Evolutionary conservation across 2,113 vertebrate species (phyloP).

Genomic region (Leptodactylus fuscus): DNA sequence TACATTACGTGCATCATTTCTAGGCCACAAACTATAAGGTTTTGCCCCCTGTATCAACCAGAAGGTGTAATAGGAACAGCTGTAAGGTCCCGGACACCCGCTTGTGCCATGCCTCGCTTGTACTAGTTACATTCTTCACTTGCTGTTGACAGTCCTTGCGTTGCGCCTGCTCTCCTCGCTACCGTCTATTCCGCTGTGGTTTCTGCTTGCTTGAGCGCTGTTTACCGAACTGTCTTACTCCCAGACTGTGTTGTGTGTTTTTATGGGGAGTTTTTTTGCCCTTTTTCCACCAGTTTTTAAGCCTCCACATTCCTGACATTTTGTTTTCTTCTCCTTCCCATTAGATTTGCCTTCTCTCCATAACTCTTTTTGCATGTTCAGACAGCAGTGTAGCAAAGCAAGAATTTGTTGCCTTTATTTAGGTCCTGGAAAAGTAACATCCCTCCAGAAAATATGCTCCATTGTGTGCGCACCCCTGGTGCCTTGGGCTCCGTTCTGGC

Average conservation of each 20-base stretch:
- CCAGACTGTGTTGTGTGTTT: too few relatives aligned
- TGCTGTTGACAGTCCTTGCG: too few relatives aligned
- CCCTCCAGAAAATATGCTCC: background rate
- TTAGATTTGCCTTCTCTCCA: background rate
- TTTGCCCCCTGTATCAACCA: too few relatives aligned
- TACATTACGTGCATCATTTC: too few relatives aligned
- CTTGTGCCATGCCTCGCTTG: too few relatives aligned
- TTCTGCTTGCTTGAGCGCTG: background rate
- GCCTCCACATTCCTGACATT: constrained; percentile 21
- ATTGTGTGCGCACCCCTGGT: background rate
- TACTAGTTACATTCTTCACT: too few relatives aligned
- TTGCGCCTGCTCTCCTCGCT: background rate
- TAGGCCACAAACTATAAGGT: too few relatives aligned
- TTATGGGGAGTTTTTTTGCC: too few relatives aligned
- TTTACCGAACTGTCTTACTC: background rate
- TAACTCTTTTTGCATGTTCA: constrained; percentile 32
- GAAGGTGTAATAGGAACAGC: too few relatives aligned
- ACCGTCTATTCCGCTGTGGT: background rate
- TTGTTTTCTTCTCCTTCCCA: constrained; percentile 1
- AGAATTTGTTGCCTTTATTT: background rate
- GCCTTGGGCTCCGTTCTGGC: constrained; percentile 8
- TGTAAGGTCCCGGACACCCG: too few relatives aligned
- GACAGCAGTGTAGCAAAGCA: constrained; percentile 22
- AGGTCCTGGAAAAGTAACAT: background rate
- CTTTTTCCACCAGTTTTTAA: background rate